Evolutionary conservation across 2,888 invertebrate genomes (phyloP).

Genomic region (Bibio marci): DNA sequence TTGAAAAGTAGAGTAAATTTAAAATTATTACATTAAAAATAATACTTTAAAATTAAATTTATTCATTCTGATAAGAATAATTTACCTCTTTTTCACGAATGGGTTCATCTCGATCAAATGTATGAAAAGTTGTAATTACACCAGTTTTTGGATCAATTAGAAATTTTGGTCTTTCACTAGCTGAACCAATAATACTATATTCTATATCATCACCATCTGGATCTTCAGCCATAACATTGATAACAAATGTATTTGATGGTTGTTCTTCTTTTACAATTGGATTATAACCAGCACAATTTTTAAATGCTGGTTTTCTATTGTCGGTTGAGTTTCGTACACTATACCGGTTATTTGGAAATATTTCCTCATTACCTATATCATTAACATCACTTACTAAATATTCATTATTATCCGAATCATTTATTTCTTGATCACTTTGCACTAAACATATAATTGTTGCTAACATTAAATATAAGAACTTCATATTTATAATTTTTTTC

Average conservation of each 20-base stretch:
- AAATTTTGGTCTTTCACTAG: constrained; percentile 59
- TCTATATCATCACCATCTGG: constrained; percentile 61
- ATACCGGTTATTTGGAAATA: neutral
- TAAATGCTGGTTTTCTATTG: constrained; percentile 79
- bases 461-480: no score
- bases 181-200: constrained; percentile 65
- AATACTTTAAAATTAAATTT: no score
- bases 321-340: constrained; percentile 22
- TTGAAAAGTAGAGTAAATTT: no score
- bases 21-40: no score
- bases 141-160: constrained; percentile 62
- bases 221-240: constrained; percentile 30
- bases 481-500: no score
- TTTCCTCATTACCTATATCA: no score
- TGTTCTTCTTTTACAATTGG: constrained; percentile 69
- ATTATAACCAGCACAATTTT: constrained; percentile 64
- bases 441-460: neutral
- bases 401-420: no score
- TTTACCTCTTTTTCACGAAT: constrained; percentile 58
- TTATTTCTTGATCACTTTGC: neutral
- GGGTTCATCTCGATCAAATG: constrained; percentile 83
- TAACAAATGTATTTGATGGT: constrained; percentile 52
- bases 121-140: constrained; percentile 54
- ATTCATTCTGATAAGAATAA: no score
- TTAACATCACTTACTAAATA: no score